Percentiles rank a stretch among this genome's conserved stretches.
These are phyloP conservation scores for Thereva nobilitata DNA, from an alignment of 2,888 invertebrate genomes.

Conservation along the genomic window DNA sequence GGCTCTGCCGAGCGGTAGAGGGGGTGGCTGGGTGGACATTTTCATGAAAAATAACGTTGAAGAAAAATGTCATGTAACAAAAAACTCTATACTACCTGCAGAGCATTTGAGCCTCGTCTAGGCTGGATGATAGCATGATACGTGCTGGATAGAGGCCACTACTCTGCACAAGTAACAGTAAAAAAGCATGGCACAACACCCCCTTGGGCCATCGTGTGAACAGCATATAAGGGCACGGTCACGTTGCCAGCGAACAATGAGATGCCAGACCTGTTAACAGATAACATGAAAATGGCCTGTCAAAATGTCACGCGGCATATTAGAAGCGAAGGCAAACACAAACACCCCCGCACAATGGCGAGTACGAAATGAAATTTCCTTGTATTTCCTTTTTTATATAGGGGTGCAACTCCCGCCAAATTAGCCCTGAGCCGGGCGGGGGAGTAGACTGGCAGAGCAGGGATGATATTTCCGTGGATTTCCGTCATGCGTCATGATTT, in stretches of 20 bases:
- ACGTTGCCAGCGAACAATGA: constrained; percentile 34
- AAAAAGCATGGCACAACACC: constrained; percentile 23
- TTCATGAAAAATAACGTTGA: constrained; percentile 20
- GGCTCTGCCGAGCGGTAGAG: not conserved
- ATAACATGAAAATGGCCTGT: constrained; percentile 39
- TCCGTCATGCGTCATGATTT: no score
- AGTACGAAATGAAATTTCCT: constrained; percentile 15
- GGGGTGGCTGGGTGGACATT: constrained; percentile 1
- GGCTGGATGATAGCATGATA: constrained; percentile 6
- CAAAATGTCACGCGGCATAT: constrained; percentile 36
- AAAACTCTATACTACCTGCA: constrained; percentile 3
- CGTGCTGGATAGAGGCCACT: no score
- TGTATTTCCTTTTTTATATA: no score
- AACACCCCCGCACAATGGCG: no score
- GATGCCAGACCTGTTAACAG: constrained; percentile 38
- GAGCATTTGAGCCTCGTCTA: not conserved
- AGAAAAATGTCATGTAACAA: not conserved
- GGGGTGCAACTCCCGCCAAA: no score
- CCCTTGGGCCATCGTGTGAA: not conserved
- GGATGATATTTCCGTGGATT: no score
- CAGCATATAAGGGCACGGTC: constrained; percentile 22
- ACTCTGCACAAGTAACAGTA: no score
- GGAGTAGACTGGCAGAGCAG: no score
- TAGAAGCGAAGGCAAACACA: constrained; percentile 15
- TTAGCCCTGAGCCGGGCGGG: no score